Percentiles rank a stretch among this genome's conserved stretches.
These are phyloP conservation scores for Hippoglossus stenolepis DNA, from an alignment of 2,113 vertebrate species.

Conservation along the genomic window DNA sequence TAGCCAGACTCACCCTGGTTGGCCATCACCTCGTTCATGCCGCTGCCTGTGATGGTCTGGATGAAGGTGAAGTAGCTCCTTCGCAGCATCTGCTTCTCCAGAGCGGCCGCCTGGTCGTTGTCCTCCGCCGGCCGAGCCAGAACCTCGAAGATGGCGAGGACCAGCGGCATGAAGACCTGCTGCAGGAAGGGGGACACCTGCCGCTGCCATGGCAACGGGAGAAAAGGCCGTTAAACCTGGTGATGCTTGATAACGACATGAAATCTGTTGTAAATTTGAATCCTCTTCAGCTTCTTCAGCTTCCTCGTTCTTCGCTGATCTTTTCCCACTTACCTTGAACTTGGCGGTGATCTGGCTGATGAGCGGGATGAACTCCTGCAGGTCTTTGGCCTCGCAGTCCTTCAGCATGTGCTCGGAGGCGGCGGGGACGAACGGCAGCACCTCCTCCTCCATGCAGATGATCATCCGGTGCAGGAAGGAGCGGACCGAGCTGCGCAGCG, in stretches of 20 bases:
- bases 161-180: constrained; percentile 97
- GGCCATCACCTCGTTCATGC: constrained; percentile 96
- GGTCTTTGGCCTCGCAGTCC: constrained; percentile 96
- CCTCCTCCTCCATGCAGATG: constrained; percentile 98
- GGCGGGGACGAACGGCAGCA: constrained; percentile 95
- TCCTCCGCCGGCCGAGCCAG: constrained; percentile 94
- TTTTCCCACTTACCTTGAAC: constrained; percentile 85
- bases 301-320: too few species aligned
- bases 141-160: constrained; percentile 95
- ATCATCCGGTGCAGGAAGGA: constrained; percentile 99
- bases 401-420: constrained; percentile 98
- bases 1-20: constrained; percentile 89
- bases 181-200: constrained; percentile 98
- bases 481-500: constrained; percentile 91
- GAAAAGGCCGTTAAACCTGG: background rate
- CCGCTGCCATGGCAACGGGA: constrained; percentile 74
- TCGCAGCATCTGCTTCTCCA: constrained; percentile 97
- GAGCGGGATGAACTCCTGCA: constrained; percentile 99
- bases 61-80: constrained; percentile 98
- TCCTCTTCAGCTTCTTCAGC: too few species aligned
- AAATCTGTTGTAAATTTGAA: too few species aligned
- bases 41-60: constrained; percentile 92
- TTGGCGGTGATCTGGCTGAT: constrained; percentile 99
- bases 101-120: constrained; percentile 95
- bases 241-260: too few species aligned